phyloP scores from a whole-genome alignment of 2,113 vertebrate genomes.

The Hiodon tergisus region DNA sequence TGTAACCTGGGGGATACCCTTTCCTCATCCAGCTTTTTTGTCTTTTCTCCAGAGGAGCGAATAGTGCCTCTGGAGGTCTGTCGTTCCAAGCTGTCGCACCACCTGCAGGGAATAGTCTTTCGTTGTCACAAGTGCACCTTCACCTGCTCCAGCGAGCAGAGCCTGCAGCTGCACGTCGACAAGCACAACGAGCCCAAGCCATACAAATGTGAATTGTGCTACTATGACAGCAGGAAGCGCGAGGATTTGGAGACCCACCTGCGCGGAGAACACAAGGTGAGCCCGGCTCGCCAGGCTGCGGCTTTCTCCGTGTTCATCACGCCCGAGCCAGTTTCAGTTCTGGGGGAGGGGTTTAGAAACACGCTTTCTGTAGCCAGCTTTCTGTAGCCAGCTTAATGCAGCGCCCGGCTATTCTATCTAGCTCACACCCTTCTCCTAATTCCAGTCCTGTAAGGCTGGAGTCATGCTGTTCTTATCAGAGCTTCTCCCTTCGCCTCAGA shows the following conservation, averaged over 20 bases:
- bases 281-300: not conserved
- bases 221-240: conserved; percentile 86
- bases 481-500: too few relatives aligned
- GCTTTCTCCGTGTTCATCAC: not conserved
- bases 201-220: conserved; percentile 97
- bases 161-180: conserved; percentile 88
- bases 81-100: conserved; percentile 91
- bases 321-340: too few relatives aligned
- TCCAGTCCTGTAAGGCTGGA: too few relatives aligned
- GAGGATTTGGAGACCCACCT: conserved; percentile 88
- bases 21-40: not conserved
- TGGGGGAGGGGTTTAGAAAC: too few relatives aligned
- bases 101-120: conserved; percentile 91
- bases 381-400: too few relatives aligned
- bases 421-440: too few relatives aligned
- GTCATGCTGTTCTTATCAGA: too few relatives aligned
- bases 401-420: too few relatives aligned
- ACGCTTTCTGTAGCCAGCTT: too few relatives aligned
- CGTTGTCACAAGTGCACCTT: conserved; percentile 97
- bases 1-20: not conserved
- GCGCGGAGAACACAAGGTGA: conserved; percentile 92
- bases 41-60: conserved; percentile 78
- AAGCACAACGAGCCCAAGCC: conserved; percentile 92
- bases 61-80: conserved; percentile 92
- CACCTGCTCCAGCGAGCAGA: conserved; percentile 92